Conservation (phyloP, 2,113 vertebrate species). For the Merops nubicus region DNA sequence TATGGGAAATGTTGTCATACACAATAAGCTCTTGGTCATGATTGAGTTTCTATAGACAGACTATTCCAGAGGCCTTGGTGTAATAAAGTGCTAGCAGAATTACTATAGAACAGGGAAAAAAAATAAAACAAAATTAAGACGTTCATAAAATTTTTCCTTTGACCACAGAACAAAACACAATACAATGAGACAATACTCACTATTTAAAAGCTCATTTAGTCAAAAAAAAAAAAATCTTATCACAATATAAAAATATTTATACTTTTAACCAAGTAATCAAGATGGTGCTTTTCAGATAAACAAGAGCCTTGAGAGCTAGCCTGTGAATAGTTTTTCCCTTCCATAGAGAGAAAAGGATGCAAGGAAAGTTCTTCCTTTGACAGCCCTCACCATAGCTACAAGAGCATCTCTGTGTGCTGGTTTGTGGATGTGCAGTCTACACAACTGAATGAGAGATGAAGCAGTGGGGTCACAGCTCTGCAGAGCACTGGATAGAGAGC, state of each 20-base stretch:
- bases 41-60: not conserved
- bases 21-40: not conserved
- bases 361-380: not conserved
- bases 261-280: constrained; percentile 14
- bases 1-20: not conserved
- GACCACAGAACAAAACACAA: not conserved
- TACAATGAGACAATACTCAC: not conserved
- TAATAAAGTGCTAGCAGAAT: not conserved
- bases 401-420: not conserved
- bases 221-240: not conserved
- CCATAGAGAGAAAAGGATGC: not conserved
- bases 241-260: constrained; percentile 11
- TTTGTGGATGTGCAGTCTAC: not conserved
- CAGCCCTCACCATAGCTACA: accelerated
- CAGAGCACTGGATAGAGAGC: not conserved
- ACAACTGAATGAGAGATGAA: not conserved
- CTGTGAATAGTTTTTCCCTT: not conserved
- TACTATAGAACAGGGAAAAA: not conserved
- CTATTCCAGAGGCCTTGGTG: not conserved
- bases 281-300: not conserved
- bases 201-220: not conserved
- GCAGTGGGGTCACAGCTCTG: accelerated
- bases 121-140: not conserved
- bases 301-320: not conserved
- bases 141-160: not conserved